Evolutionary conservation across 2,113 vertebrate species (phyloP), one percentile per base, ranked within the genome.

Genomic region (Desmodus rotundus): DNA sequence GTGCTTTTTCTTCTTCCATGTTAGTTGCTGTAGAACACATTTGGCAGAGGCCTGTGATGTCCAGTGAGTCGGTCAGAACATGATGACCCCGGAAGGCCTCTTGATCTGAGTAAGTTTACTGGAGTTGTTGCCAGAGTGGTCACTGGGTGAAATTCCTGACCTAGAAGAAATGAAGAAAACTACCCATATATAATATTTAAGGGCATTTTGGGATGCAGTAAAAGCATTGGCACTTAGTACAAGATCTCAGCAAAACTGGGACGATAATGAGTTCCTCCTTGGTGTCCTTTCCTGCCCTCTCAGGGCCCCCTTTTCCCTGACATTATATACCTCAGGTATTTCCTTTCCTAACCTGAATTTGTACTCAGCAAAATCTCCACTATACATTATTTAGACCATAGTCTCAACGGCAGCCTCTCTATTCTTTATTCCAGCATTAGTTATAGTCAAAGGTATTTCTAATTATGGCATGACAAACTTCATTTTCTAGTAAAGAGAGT

Each of bases 401-500:
- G 33, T 74, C 33, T 72, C 43, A 96, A 81, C 74, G 33, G 19
- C 26, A 86, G 14, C 2, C 17, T 67, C 41, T 76, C 43, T 94
- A 36, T 56, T 87, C 17, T 95, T 83, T 93, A 73, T 78, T 85
- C 54, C 22, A 58, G 16, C 22, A 76, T 61, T 89, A 88, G 63
- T 94, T 84, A 54, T 8, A 68, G 65, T 68, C 36, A 54, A 45
- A 91, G 24, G 87, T 92, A 67, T 77, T 93, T 92, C 26, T 81
- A 77, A 92, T 72, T 87, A 68, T 67, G n/a, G 20, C 33, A 63
- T 50, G 47, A 50, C 10, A 86, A 77, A 72, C 14, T 89, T 72
- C 43, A 61, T 76, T 94, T 91, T 82, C n/a, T 73, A 36, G n/a
- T 90, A 84, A 94, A 88, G 28, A 61, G 82, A 89, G 68, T 22